Conservation (phyloP, 2,797 vertebrate species). For the Phrynocephalus vlangalii region DNA sequence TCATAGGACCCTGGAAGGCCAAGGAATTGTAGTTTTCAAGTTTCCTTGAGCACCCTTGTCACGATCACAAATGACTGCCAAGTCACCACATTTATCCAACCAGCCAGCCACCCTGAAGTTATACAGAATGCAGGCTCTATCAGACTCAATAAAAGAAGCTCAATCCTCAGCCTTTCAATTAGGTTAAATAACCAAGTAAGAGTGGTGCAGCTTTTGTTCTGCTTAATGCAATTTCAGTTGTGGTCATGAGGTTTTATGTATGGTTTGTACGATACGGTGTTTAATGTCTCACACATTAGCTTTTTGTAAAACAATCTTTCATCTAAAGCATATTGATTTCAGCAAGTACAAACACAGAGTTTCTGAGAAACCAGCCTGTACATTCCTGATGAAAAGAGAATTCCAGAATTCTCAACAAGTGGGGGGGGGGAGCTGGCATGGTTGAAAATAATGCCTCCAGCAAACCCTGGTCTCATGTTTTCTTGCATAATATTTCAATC, state of each 20-base stretch:
- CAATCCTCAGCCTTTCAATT: constrained; percentile 59
- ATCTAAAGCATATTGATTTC: constrained; percentile 55
- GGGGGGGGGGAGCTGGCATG: constrained; percentile 43
- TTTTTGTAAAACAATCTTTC: constrained; percentile 65
- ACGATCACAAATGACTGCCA: not conserved
- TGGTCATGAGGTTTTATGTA: constrained; percentile 49
- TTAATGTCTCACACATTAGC: constrained; percentile 69
- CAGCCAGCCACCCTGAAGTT: not conserved
- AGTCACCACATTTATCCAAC: not conserved
- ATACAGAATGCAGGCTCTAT: not conserved
- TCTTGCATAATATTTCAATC: constrained; percentile 46
- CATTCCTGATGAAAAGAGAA: constrained; percentile 64
- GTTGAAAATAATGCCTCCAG: constrained; percentile 50
- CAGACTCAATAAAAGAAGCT: constrained; percentile 15
- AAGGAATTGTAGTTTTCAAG: not conserved
- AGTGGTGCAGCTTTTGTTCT: constrained; percentile 50
- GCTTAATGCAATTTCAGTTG: constrained; percentile 56
- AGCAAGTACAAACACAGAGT: constrained; percentile 30
- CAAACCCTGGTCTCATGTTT: constrained; percentile 56
- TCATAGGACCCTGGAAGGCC: not conserved
- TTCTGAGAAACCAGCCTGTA: constrained; percentile 41
- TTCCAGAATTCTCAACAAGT: constrained; percentile 57
- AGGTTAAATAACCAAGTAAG: constrained; percentile 48
- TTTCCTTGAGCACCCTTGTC: not conserved
- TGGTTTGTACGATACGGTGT: constrained; percentile 60